Base-by-base conservation (phyloP, 2,888 invertebrate genomes). In the Cheilosia impressa region DNA sequence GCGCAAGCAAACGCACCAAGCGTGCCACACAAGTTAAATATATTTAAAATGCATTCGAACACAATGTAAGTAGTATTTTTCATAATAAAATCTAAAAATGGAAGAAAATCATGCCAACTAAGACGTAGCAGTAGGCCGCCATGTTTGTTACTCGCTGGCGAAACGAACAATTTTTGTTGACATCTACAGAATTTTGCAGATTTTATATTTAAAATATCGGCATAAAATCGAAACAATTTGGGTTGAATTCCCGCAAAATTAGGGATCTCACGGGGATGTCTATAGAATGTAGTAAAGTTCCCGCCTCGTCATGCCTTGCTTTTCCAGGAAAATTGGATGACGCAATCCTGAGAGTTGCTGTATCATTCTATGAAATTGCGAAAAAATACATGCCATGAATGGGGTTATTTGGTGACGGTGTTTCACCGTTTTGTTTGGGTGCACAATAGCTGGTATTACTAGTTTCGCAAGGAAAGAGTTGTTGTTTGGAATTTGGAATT, bases 11-110 rank as follows among this genome's bases (percentile, higher is more conserved):
- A 88, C 89, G 91, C 91, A 91, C 92, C 58, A n/a, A 4, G 88
- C 81, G 91, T 91, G 91, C 91, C 90, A 88, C 68, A 87, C 90
- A 90, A 90, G 89, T 88, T 87, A 88, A 88, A 89, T 68, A 78
- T 72, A 88, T 65, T 76, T 83, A 90, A 90, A 90, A 91, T 93
- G 90, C 89, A 89, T 88, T 88, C 88, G 76, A 90, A 89, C 89
- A 85, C 87, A 89, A 73, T 87, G 91, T 91, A 88, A 91, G 91
- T 91, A 89, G 31, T 9, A 13, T 41, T 72, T 72, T 78, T 41
- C 22, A 47, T 69, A 31, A 34, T 43, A 62, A 71, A 69, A 71
- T 57, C 10, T 10, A 13, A 34, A 73, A 55, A 63, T 43, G 0
- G 41, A 52, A 60, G 31, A 31, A 31, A 31, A 31, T 31, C 31